Conservation (phyloP, 2,888 invertebrate genomes). For the Drosophila setosimentum region DNA sequence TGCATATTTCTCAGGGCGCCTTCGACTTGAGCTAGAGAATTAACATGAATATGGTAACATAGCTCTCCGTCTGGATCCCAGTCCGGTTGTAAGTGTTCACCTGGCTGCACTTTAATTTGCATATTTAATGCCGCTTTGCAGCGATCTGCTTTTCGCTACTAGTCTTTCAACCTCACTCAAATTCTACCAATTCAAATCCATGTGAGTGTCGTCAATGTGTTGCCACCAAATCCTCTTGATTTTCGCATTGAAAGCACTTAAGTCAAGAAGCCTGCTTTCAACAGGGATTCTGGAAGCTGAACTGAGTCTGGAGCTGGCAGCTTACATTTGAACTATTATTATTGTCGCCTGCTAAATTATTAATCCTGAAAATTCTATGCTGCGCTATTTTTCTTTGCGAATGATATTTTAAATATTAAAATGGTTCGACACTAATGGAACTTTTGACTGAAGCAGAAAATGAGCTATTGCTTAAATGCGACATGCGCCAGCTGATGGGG, state of each 20-base stretch:
- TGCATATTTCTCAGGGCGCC: slow-evolving; percentile 17
- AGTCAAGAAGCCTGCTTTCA: slow-evolving; percentile 23
- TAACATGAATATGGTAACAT: slow-evolving; percentile 11
- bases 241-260: slow-evolving; percentile 65
- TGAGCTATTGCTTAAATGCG: slow-evolving; percentile 15
- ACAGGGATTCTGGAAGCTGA: not conserved
- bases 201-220: not conserved
- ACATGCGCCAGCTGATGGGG: slow-evolving; percentile 25
- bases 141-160: slow-evolving; percentile 7
- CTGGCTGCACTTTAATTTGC: slow-evolving; percentile 59
- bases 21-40: slow-evolving; percentile 27
- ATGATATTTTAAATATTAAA: slow-evolving; percentile 69
- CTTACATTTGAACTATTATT: slow-evolving; percentile 56
- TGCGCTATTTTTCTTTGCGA: slow-evolving; percentile 45
- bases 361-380: slow-evolving; percentile 44
- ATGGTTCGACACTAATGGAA: slow-evolving; percentile 47
- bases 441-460: slow-evolving; percentile 5
- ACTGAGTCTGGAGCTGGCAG: not conserved
- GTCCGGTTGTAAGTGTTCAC: slow-evolving; percentile 20
- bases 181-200: slow-evolving; percentile 14
- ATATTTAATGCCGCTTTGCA: slow-evolving; percentile 52
- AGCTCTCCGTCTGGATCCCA: not conserved
- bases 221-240: slow-evolving; percentile 10
- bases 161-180: slow-evolving; percentile 23
- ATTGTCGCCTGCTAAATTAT: slow-evolving; percentile 68